Evolutionary conservation across 2,113 vertebrate genomes (phyloP), one percentile per base, ranked within the genome.

Genomic region (Gallinago undulata): DNA sequence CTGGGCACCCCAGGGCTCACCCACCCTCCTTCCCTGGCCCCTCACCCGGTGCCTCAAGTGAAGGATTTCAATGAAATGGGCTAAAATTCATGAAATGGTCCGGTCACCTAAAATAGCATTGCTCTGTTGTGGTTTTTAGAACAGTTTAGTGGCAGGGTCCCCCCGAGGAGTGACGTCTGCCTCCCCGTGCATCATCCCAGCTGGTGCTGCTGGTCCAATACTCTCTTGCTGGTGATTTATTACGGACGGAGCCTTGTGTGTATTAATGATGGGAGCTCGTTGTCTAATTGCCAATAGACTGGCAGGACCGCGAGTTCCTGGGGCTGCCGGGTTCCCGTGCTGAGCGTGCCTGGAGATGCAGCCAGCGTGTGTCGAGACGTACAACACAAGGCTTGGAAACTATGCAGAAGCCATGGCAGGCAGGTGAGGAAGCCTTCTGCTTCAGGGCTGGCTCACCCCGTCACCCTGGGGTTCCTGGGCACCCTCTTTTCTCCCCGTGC

Each of bases 141-240:
- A 62, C 35, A 31, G 73, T n/a, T 60, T 6, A 1, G 45, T 37
- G 47, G 22, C 35, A 11, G 18, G 22, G 37, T 66, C 55, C 3
- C 39, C n/a, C n/a, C 24, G 6, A 9, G 33, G 37, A 19, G 50
- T 0, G n/a, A 53, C 25, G 1, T 16, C 63, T 37, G 43, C 45
- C 8, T 63, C 57, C 30, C 4, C 2, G 4, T 1, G 41, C 19
- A 1, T 0, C 14, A 14, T 11, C 67, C 75, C 31, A 4, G 15
- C 48, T 27, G 64, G 15, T 4, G 23, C 41, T 60, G 35, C 64
- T 43, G 24, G 7, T 8, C 92, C 11, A 0, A 0, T 19, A 3
- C 22, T 55, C 25, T 70, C 68, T 55, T 55, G 74, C 47, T 10
- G 67, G 77, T 1, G 1, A 11, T 43, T 51, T 59, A 69, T 93